Base-by-base conservation (phyloP, 2,888 invertebrate species). In the Cheilosia vulpina region DNA sequence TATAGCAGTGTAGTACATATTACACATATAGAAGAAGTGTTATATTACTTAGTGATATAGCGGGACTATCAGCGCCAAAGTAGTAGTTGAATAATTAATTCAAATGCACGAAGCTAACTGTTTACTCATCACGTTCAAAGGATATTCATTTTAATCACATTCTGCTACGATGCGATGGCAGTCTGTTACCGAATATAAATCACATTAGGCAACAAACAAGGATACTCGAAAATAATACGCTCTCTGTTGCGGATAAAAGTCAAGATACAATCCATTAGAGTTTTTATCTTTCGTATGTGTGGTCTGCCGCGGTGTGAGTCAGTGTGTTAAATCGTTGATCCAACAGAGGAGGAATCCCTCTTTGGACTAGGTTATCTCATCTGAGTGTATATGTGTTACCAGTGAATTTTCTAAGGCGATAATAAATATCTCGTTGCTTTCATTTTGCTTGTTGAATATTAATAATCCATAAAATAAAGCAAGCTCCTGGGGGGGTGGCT, bases 381-480 rank as follows among this genome's bases (percentile, higher is more conserved):
- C 13, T 52, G 21, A 7, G 24, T 50, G 4, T 24, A 19, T 52
- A 15, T 19, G 50, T 21, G 9, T 34, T 77, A 43, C 45, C 21
- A 60, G 17, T 53, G 77, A 55, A 55, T 63, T 62, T 63, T 62
- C 24, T 55, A 34, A 21, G 43, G 52, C 52, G 75, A 75, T 84
- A 65, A 80, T 71, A 75, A 84, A 84, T 80, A 66, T 66, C 75
- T 80, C 68, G 65, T 55, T 77, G 52, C 71, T 62, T 57, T 69
- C 43, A 65, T 55, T 58, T 62, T 52, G 84, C 84, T 84, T 84
- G 80, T 84, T 84, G 84, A 80, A 84, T 84, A 84, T 75, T 84
- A 84, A 84, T 84, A 84, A 80, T 83, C 72, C 66, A 73, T 69
- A 75, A 79, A 63, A 73, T 50, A 69, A 41, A 45, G 62, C 11